These are phyloP conservation scores for Parauchenoglanis ngamensis DNA, from an alignment of 2,797 vertebrate genomes.

Conservation along the genomic window DNA sequence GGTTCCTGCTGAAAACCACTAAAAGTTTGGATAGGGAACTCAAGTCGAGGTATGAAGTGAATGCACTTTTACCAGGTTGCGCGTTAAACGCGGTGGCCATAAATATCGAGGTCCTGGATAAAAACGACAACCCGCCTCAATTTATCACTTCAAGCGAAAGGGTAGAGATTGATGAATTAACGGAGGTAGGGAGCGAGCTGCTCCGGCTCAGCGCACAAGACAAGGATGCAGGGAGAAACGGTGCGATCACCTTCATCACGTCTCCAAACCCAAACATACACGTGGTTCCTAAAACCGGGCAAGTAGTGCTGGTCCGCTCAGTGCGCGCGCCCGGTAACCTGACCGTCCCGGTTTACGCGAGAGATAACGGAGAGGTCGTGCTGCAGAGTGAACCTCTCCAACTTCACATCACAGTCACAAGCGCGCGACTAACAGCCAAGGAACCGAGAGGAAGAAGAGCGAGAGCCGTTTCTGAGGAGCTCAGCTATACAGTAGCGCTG, in stretches of 20 bases:
- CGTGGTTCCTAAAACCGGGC: slow-evolving; percentile 75
- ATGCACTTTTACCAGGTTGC: slow-evolving; percentile 62
- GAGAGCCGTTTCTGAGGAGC: slow-evolving; percentile 69
- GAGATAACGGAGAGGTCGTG: slow-evolving; percentile 66
- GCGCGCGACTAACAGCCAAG: slow-evolving; percentile 1
- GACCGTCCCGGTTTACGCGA: slow-evolving; percentile 65
- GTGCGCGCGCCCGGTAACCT: slow-evolving; percentile 66
- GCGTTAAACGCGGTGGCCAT: slow-evolving; percentile 54
- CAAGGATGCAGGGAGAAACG: slow-evolving; percentile 70
- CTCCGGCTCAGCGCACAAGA: slow-evolving; percentile 71
- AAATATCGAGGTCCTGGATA: slow-evolving; percentile 72
- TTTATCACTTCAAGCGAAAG: slow-evolving; percentile 62
- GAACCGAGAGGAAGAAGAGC: slow-evolving; percentile 53
- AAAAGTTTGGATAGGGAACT: slow-evolving; percentile 74
- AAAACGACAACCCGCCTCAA: slow-evolving; percentile 73
- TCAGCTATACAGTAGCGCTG: slow-evolving; percentile 76
- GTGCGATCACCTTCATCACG: slow-evolving; percentile 67
- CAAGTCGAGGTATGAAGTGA: slow-evolving; percentile 70
- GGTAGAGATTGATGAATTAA: slow-evolving; percentile 67
- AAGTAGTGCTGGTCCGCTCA: slow-evolving; percentile 71
- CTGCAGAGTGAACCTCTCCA: slow-evolving; percentile 67
- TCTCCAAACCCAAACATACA: slow-evolving; percentile 70
- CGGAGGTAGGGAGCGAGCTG: slow-evolving; percentile 68
- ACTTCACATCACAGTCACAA: slow-evolving; percentile 62
- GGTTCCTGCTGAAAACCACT: slow-evolving; percentile 68